Base-by-base conservation (phyloP, 2,797 vertebrate species). In the Acrossocheilus fasciatus region DNA sequence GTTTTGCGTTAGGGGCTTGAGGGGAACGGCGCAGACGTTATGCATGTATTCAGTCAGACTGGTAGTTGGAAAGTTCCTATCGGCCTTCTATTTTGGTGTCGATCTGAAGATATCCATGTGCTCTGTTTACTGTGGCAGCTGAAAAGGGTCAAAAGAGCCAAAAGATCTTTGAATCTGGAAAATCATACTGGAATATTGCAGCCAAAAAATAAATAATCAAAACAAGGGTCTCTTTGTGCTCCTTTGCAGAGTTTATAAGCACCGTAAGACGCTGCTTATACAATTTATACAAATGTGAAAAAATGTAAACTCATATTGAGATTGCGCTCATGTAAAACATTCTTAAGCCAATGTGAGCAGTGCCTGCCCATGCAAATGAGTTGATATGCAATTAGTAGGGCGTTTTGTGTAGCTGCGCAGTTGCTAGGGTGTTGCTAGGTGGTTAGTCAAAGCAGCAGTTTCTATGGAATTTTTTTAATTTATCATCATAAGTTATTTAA, bases 31-130 rank as follows among this genome's bases (percentile, higher is more conserved):
- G 81, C 72, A 74, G 66, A 70, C 81, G 43, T 72, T 80, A 41
- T 78, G 82, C 39, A 81, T 18, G 34, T 77, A 81, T 66, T 73
- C 30, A 50, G 82, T 84, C 80, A 41, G 54, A 79, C 30, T 34
- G 54, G 76, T 52, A 76, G 57, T 59, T 82, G 57, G 54, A 79
- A 73, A 59, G 70, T 80, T 81, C 68, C 77, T 85, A 47, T 81
- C 68, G 47, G 69, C 36, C 43, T 83, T 57, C 26, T 79, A 66
- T 43, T 80, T 59, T 73, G 57, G 57, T 26, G 43, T 75, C 41
- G 45, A 87, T 85, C 45, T 74, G 77, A 84, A 74, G 81, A 86
- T 86, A 83, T 50, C 80, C 41, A 77, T 78, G 45, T 2, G 50
- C 47, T 64, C 17, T 86, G 72, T 88, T 86, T 85, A 86, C 59